These are phyloP conservation scores for Thymallus thymallus DNA, from an alignment of 2,113 vertebrate genomes.

Conservation along the genomic window DNA sequence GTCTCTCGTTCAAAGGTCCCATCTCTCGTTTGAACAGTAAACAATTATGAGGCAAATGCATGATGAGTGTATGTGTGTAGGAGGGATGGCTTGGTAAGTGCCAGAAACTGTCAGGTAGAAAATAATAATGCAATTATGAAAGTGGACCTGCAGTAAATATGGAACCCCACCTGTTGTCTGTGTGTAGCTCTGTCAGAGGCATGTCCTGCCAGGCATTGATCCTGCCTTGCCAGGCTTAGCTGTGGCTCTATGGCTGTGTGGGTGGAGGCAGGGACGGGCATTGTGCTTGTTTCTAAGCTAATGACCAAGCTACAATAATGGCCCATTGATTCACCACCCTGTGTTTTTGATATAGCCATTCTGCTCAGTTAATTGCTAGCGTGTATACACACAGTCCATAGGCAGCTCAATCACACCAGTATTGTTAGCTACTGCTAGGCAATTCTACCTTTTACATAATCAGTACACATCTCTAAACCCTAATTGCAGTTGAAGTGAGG, in stretches of 20 bases:
- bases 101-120: conserved; percentile 27
- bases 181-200: conserved; percentile 18
- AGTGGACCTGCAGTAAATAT: conserved; percentile 30
- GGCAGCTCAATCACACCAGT: too few relatives aligned
- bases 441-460: too few relatives aligned
- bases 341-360: too few relatives aligned
- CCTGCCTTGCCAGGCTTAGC: background rate
- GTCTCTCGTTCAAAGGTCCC: conserved; percentile 7
- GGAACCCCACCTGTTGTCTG: conserved; percentile 40
- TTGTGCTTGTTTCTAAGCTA: conserved; percentile 38
- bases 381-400: too few relatives aligned
- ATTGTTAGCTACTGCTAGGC: too few relatives aligned
- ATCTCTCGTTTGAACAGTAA: conserved; percentile 24
- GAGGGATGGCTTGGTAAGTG: conserved; percentile 11
- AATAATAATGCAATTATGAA: conserved; percentile 48
- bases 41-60: background rate
- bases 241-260: background rate
- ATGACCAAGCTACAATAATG: too few relatives aligned
- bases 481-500: too few relatives aligned
- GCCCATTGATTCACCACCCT: too few relatives aligned
- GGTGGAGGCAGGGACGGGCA: conserved; percentile 20
- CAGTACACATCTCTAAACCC: too few relatives aligned
- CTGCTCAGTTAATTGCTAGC: too few relatives aligned
- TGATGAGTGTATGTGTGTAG: conserved; percentile 22
- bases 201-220: conserved; percentile 45